Evolutionary conservation across 1,140 invertebrate species (phyloP).

Genomic region (Formica exsecta): DNA sequence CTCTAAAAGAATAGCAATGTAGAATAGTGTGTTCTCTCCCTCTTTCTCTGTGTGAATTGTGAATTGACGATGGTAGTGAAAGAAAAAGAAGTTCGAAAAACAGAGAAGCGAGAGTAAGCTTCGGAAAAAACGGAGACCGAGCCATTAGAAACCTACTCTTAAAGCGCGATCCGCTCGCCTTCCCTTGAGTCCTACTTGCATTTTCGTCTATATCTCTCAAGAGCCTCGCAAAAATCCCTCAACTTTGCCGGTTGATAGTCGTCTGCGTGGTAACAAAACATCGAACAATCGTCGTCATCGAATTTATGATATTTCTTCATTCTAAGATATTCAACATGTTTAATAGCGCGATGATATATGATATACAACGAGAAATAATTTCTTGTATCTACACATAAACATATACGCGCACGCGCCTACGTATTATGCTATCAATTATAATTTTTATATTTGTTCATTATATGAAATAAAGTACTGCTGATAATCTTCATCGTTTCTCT

Average conservation of each 20-base stretch:
- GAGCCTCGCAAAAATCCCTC: conserved; percentile 11
- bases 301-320: not conserved
- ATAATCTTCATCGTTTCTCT: not conserved
- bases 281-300: not conserved
- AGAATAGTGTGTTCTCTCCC: conserved; percentile 62
- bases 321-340: not conserved
- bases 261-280: not conserved
- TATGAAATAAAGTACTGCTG: not conserved
- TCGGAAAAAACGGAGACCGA: conserved; percentile 22
- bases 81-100: conserved; percentile 26
- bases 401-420: too few species aligned
- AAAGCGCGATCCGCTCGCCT: conserved; percentile 7
- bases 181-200: not conserved
- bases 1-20: conserved; percentile 71
- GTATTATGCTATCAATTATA: not conserved
- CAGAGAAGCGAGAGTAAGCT: conserved; percentile 4
- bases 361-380: not conserved
- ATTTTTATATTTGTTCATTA: not conserved
- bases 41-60: conserved; percentile 24
- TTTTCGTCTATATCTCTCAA: not conserved
- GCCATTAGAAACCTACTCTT: conserved; percentile 55
- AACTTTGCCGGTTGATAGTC: conserved; percentile 11
- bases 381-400: not conserved
- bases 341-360: not conserved
- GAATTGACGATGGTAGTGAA: conserved; percentile 27